Conservation (phyloP, 2,888 invertebrate species). For the Isoperla grammatica region DNA sequence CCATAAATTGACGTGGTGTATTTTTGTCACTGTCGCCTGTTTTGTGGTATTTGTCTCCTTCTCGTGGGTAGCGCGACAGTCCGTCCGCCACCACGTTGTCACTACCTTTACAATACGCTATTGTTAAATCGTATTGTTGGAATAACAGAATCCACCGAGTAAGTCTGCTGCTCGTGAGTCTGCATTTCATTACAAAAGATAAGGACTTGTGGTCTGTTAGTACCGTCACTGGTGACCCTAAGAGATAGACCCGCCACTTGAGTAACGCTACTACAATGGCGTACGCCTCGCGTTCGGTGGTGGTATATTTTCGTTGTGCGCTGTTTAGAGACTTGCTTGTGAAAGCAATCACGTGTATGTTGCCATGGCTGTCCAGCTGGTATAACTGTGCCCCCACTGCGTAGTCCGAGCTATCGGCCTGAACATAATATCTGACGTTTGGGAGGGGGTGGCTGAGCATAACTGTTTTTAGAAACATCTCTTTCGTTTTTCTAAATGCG, state of each 20-base stretch:
- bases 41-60: no score
- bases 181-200: conserved; percentile 6
- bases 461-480: conserved; percentile 7
- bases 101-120: background rate
- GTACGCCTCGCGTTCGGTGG: conserved; percentile 28
- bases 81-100: background rate
- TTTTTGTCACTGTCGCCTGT: no score
- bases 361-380: conserved; percentile 20
- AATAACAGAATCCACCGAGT: background rate
- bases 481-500: no score
- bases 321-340: conserved; percentile 27
- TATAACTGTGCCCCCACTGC: no score
- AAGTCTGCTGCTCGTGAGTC: background rate
- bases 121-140: background rate
- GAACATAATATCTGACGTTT: conserved; percentile 14
- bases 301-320: conserved; percentile 24
- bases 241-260: conserved; percentile 26
- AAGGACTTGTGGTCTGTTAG: conserved; percentile 30
- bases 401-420: no score
- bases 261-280: conserved; percentile 27
- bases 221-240: conserved; percentile 29
- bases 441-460: conserved; percentile 18
- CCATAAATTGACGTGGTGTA: no score
- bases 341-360: conserved; percentile 22
- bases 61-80: background rate